A percentile compares a stretch with the other conserved stretches of the same genome.
phyloP scores from a whole-genome alignment of 2,888 invertebrate genomes.

The Linyphia triangularis region DNA sequence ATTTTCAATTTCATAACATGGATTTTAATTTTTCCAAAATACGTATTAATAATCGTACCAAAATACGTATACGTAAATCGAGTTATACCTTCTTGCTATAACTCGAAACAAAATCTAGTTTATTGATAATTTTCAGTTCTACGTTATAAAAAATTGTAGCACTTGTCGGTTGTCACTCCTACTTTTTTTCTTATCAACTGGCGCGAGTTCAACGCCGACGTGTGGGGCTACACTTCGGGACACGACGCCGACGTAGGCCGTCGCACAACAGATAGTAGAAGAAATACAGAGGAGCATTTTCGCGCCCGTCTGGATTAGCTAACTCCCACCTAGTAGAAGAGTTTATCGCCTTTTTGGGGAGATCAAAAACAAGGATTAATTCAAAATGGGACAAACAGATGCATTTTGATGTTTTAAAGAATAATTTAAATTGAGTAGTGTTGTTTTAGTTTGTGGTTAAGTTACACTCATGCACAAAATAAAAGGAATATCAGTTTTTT shows the following conservation, averaged over 20 bases:
- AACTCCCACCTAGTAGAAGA: background rate
- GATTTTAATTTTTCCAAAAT: too few species aligned
- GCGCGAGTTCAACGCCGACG: background rate
- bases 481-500: too few species aligned
- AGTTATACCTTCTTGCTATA: background rate
- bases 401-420: too few species aligned
- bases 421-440: too few species aligned
- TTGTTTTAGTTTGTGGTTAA: too few species aligned
- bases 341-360: background rate
- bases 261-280: background rate
- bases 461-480: too few species aligned
- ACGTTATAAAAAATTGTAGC: too few species aligned
- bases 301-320: background rate
- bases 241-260: slow-evolving; percentile 15
- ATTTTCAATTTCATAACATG: too few species aligned
- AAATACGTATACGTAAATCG: too few species aligned
- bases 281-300: background rate
- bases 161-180: background rate
- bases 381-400: too few species aligned
- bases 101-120: background rate
- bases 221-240: background rate
- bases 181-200: background rate
- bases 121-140: background rate
- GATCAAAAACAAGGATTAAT: too few species aligned
- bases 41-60: too few species aligned